These are phyloP conservation scores for Steinernema carpocapsae DNA, from an alignment of 2,888 invertebrate genomes.

Conservation along the genomic window DNA sequence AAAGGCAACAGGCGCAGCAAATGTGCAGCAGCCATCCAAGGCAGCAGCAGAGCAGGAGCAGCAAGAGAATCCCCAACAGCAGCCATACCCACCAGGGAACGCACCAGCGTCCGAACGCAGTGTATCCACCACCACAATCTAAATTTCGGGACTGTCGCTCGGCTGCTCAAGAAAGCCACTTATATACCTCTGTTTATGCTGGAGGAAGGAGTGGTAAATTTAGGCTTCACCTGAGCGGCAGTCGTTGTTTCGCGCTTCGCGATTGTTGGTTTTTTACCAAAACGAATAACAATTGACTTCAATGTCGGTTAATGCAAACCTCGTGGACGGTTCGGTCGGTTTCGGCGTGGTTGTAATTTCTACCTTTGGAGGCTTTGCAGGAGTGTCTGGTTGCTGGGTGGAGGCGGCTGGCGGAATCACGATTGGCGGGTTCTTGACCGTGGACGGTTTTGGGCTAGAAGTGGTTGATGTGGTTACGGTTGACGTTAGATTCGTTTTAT, in stretches of 20 bases:
- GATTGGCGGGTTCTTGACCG: background rate
- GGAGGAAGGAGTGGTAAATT: background rate
- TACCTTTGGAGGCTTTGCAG: background rate
- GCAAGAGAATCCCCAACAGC: conserved; percentile 39
- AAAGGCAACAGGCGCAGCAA: conserved; percentile 33
- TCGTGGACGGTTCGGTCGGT: no score
- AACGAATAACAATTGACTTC: no score
- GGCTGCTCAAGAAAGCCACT: background rate
- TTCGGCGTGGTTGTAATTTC: no score
- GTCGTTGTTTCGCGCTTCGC: background rate
- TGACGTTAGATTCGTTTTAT: background rate
- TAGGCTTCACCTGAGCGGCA: background rate
- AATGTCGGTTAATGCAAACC: no score
- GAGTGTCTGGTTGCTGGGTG: background rate
- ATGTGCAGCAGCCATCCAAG: conserved; percentile 36
- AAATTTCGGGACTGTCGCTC: background rate
- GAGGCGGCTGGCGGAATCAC: background rate
- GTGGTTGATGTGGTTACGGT: background rate
- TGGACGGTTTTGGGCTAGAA: background rate
- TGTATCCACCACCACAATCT: conserved; percentile 42
- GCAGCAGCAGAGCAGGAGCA: conserved; percentile 36
- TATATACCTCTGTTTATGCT: background rate
- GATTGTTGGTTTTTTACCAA: background rate
- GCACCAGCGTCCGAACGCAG: conserved; percentile 41
- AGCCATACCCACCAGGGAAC: conserved; percentile 46